Evolutionary conservation across 2,888 invertebrate genomes (phyloP).

Genomic region (Bembecia ichneumoniformis): DNA sequence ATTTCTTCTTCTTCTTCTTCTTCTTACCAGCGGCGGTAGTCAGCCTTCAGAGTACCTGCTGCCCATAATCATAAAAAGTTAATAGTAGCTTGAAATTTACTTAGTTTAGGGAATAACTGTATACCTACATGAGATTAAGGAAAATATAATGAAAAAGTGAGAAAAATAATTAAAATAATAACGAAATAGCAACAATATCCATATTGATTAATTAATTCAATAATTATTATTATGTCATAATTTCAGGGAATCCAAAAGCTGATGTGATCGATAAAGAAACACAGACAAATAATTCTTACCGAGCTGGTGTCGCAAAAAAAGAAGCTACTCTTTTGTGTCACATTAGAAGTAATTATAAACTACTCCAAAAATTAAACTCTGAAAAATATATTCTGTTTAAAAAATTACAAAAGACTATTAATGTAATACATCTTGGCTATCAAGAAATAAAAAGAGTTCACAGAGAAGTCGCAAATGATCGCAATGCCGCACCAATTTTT

Average conservation of each 20-base stretch:
- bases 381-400: conserved; percentile 25
- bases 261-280: conserved; percentile 29
- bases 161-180: too few species aligned
- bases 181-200: too few species aligned
- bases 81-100: too few species aligned
- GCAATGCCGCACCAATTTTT: conserved; percentile 16
- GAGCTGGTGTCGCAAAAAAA: conserved; percentile 20
- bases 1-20: too few species aligned
- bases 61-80: too few species aligned
- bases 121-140: too few species aligned
- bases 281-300: conserved; percentile 19
- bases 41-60: too few species aligned
- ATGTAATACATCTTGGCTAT: conserved; percentile 35
- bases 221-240: background rate
- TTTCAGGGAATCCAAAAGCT: conserved; percentile 35
- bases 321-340: conserved; percentile 25
- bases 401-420: conserved; percentile 24
- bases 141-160: too few species aligned
- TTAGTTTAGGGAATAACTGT: too few species aligned
- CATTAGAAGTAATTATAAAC: conserved; percentile 17
- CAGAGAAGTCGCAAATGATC: conserved; percentile 17
- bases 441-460: conserved; percentile 28
- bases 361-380: conserved; percentile 18
- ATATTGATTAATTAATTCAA: too few species aligned
- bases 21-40: too few species aligned